These are phyloP conservation scores for Drosophila neocordata DNA, from an alignment of 1,140 invertebrate species.

Conservation along the genomic window DNA sequence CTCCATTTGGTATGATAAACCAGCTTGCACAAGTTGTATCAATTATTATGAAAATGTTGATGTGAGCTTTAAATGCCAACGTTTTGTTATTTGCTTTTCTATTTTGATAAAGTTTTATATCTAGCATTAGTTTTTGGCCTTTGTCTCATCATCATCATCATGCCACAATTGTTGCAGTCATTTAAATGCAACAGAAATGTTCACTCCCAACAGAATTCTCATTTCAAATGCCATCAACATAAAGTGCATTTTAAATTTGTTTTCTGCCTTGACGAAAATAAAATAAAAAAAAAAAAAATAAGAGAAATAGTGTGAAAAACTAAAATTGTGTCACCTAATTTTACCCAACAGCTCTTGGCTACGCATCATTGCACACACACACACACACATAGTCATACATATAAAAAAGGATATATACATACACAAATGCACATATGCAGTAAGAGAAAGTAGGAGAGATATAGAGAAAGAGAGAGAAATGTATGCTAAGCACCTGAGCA, in stretches of 20 bases:
- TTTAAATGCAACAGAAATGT: constrained; percentile 7
- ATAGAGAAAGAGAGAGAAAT: constrained; percentile 5
- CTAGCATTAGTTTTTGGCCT: not conserved
- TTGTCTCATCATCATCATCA: constrained; percentile 8
- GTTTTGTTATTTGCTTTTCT: not conserved
- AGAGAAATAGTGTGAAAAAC: constrained; percentile 24
- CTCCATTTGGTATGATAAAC: not conserved
- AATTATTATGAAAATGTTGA: not conserved
- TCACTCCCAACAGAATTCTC: constrained; percentile 36
- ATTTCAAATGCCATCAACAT: constrained; percentile 66
- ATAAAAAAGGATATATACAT: constrained; percentile 32
- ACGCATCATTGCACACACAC: constrained; percentile 63
- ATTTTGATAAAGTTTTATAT: not conserved
- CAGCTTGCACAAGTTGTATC: not conserved
- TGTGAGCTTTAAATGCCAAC: constrained; percentile 2
- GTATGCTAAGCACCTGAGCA: constrained; percentile 42
- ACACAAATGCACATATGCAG: constrained; percentile 29
- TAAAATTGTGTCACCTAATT: constrained; percentile 71
- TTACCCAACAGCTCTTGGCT: constrained; percentile 54
- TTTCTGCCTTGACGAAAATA: constrained; percentile 22
- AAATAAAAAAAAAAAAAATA: not conserved
- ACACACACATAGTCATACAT: constrained; percentile 34
- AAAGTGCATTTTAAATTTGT: constrained; percentile 65
- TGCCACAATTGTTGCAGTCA: constrained; percentile 30
- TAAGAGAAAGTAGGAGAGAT: not conserved